These are phyloP conservation scores for Lepidurus apus DNA, from an alignment of 1,140 invertebrate species.

Conservation along the genomic window DNA sequence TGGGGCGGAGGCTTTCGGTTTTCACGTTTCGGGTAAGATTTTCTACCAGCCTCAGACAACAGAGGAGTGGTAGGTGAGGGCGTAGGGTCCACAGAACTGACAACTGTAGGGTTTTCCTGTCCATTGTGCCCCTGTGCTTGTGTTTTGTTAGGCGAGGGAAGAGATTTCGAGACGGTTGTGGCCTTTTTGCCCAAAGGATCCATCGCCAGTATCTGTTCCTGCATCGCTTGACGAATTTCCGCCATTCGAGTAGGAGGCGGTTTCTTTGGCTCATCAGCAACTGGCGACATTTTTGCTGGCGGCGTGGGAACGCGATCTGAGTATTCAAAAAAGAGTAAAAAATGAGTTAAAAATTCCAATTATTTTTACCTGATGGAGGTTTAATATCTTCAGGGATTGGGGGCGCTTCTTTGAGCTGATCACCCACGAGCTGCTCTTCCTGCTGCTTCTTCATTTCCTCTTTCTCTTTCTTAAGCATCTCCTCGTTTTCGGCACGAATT, in stretches of 20 bases:
- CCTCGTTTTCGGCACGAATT: conserved; percentile 43
- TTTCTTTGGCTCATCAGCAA: neutral
- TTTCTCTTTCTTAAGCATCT: conserved; percentile 42
- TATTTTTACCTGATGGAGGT: neutral
- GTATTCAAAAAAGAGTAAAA: neutral
- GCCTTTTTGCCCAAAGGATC: conserved; percentile 30
- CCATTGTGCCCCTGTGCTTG: neutral
- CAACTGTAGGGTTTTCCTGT: neutral
- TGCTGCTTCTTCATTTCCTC: conserved; percentile 36
- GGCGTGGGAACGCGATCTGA: neutral
- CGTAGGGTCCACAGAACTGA: conserved; percentile 30
- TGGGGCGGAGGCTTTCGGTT: conserved; percentile 59
- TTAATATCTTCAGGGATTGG: conserved; percentile 46
- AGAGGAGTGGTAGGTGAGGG: conserved; percentile 31
- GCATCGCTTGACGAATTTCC: conserved; percentile 29
- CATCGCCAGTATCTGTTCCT: conserved; percentile 31
- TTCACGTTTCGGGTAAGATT: conserved; percentile 57
- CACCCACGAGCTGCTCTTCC: conserved; percentile 9
- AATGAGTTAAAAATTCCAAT: too few relatives aligned
- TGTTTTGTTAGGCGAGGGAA: conserved; percentile 2
- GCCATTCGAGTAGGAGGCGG: conserved; percentile 28
- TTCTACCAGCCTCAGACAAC: conserved; percentile 25
- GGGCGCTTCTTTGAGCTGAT: conserved; percentile 34
- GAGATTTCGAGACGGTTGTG: neutral
- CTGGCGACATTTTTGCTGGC: neutral